Evolutionary conservation across 1,140 invertebrate genomes (phyloP).

Genomic region (Drosophila yakuba): DNA sequence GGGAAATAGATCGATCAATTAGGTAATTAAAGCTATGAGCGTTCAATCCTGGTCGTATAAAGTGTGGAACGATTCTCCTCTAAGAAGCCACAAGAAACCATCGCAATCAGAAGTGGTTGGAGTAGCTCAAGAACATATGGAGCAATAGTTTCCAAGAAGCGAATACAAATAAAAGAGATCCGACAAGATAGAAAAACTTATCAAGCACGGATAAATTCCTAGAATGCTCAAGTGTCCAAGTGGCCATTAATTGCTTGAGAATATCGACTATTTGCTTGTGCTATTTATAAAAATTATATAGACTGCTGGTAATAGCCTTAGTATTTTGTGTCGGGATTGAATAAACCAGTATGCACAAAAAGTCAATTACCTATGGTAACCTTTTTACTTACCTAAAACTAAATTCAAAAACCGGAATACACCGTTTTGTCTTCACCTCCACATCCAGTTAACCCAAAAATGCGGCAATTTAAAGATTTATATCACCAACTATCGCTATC

Average conservation of each 20-base stretch:
- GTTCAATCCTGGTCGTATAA: conserved; percentile 4
- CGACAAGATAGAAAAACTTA: not conserved
- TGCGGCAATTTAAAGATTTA: conserved; percentile 49
- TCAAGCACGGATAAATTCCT: not conserved
- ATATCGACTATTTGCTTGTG: not conserved
- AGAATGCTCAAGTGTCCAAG: conserved; percentile 15
- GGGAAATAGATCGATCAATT: conserved; percentile 44
- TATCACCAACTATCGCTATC: conserved; percentile 30
- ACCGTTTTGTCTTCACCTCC: conserved; percentile 1
- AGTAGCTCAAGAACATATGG: conserved; percentile 40
- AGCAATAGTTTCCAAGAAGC: conserved; percentile 25
- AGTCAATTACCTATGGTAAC: not conserved
- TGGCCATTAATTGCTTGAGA: not conserved
- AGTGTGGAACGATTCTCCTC: conserved; percentile 9
- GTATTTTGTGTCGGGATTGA: not conserved
- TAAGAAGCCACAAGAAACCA: not conserved
- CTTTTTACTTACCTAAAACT: no score
- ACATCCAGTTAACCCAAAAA: conserved; percentile 22
- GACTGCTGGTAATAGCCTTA: not conserved
- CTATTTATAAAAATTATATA: not conserved
- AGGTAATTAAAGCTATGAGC: conserved; percentile 46
- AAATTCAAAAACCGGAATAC: not conserved
- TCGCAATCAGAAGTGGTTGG: conserved; percentile 14
- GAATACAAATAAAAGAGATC: conserved; percentile 24
- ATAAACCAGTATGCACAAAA: not conserved